Percentiles rank a stretch among this genome's conserved stretches.
phyloP scores from a whole-genome alignment of 64 coral and sea anemone genomes.

The Trachythela sp. region DNA sequence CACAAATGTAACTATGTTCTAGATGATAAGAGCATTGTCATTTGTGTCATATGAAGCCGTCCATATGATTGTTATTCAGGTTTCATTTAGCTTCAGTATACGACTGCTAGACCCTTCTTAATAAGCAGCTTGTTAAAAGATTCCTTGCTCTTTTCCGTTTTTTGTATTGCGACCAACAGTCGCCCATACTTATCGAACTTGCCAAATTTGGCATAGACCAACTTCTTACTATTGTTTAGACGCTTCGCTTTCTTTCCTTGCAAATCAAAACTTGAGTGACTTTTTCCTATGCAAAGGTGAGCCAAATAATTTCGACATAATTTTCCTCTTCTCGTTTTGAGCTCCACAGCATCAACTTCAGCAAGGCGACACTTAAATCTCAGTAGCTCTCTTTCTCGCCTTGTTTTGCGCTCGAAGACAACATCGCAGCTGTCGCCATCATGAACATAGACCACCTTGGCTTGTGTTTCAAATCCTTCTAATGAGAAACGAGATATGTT shows the following conservation, averaged over 20 bases:
- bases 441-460: background rate
- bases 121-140: background rate
- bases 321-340: background rate
- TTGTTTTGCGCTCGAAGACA: background rate
- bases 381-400: background rate
- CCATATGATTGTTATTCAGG: too few species aligned
- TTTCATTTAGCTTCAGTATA: too few species aligned
- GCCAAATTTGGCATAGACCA: background rate
- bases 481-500: background rate
- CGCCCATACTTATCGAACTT: background rate
- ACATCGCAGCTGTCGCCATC: background rate
- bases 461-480: background rate
- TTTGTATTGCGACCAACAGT: background rate
- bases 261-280: background rate
- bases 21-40: too few species aligned
- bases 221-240: background rate
- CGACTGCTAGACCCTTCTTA: background rate
- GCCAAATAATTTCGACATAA: background rate
- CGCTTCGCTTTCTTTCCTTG: background rate
- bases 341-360: background rate
- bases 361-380: background rate
- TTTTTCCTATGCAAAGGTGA: background rate
- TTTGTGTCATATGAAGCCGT: too few species aligned
- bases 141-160: background rate
- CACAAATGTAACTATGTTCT: too few species aligned